A percentile compares a stretch with the other conserved stretches of the same genome.
phyloP scores from a whole-genome alignment of 2,888 invertebrate species.

The Pammene fasciana region DNA sequence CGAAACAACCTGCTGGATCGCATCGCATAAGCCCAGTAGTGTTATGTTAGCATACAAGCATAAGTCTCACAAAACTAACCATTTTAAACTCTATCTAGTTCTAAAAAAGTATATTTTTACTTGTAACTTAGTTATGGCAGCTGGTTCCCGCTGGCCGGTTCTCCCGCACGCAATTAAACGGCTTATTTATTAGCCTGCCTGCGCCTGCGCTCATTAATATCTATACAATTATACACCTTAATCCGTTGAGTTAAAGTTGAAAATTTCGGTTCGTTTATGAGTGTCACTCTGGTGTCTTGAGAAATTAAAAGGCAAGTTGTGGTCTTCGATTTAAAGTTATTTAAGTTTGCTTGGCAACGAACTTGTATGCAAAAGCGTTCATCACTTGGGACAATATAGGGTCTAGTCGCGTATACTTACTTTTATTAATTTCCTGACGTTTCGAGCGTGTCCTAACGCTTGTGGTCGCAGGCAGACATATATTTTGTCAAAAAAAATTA shows the following conservation, averaged over 20 bases:
- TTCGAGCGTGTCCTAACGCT: too few relatives aligned
- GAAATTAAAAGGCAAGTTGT: conserved; percentile 20
- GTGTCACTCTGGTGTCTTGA: conserved; percentile 13
- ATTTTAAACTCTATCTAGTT: neutral
- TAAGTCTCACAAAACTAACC: neutral
- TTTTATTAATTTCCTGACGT: too few relatives aligned
- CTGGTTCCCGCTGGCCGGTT: conserved; percentile 25
- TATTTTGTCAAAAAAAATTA: too few relatives aligned
- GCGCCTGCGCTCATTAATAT: neutral
- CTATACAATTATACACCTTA: conserved; percentile 2
- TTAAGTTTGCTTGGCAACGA: neutral
- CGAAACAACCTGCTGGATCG: conserved; percentile 1
- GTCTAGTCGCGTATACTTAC: too few relatives aligned
- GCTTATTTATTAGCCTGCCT: conserved; percentile 35
- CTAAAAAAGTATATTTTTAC: neutral
- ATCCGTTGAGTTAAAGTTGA: conserved; percentile 2
- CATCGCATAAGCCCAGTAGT: neutral
- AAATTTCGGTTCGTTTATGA: neutral
- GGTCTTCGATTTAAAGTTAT: conserved; percentile 12
- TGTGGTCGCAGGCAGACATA: too few relatives aligned
- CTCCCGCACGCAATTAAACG: conserved; percentile 28
- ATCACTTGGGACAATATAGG: too few relatives aligned
- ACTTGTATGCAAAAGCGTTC: neutral
- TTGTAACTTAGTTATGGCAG: neutral
- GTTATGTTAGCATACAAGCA: neutral